These are phyloP conservation scores for Antheraea mylitta DNA, from an alignment of 1,140 invertebrate species.

Conservation along the genomic window DNA sequence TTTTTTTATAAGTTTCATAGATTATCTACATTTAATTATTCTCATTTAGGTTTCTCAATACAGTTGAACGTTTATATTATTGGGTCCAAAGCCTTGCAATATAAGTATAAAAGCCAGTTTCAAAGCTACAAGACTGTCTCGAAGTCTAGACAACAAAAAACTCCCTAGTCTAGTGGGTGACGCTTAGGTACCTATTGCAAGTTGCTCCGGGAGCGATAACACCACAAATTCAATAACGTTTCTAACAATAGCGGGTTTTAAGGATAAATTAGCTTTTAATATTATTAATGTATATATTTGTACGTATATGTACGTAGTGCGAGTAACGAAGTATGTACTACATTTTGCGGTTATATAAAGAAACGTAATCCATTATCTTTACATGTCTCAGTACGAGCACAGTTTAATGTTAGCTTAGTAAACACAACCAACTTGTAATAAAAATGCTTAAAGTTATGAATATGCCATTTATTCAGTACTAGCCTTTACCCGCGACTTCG, in stretches of 20 bases:
- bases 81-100: constrained; percentile 41
- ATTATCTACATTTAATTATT: background rate
- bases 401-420: background rate
- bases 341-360: background rate
- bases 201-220: background rate
- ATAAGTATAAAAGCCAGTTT: constrained; percentile 53
- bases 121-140: constrained; percentile 40
- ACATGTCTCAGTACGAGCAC: background rate
- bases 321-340: too few relatives aligned
- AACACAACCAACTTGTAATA: background rate
- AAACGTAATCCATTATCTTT: background rate
- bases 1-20: too few relatives aligned
- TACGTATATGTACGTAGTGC: too few relatives aligned
- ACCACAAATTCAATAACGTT: background rate
- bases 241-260: background rate
- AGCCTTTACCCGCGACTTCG: too few relatives aligned
- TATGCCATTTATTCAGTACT: background rate
- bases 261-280: too few relatives aligned
- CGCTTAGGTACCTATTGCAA: background rate
- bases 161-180: background rate
- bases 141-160: constrained; percentile 57
- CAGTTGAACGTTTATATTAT: constrained; percentile 57
- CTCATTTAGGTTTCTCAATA: constrained; percentile 18
- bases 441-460: background rate
- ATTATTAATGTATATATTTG: too few relatives aligned